Percentiles rank a stretch among this genome's conserved stretches.
Conservation (phyloP, 2,888 invertebrate species). For the Sceliomorpha sp. region DNA sequence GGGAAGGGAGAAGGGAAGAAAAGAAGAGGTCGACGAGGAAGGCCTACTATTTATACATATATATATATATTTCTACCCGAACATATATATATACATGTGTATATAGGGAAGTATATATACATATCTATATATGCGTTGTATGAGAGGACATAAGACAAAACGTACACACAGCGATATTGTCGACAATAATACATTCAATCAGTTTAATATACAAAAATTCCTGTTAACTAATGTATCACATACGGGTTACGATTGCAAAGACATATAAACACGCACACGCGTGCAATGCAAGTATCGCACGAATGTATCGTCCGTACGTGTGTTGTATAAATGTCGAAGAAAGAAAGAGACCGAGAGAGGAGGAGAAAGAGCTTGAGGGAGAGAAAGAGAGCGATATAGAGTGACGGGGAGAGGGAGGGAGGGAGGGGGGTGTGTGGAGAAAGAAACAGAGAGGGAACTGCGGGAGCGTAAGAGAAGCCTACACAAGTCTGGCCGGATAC, state of each 20-base stretch:
- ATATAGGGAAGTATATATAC: neutral
- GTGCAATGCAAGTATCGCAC: neutral
- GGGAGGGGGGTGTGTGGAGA: constrained; percentile 25
- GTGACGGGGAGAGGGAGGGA: constrained; percentile 29
- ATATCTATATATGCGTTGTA: neutral
- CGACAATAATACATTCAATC: no score
- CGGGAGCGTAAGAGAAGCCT: constrained; percentile 73
- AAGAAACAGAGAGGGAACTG: constrained; percentile 30
- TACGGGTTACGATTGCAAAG: no score
- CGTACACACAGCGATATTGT: no score
- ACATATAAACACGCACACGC: neutral
- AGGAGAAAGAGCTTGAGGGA: no score
- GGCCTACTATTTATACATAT: constrained; percentile 5
- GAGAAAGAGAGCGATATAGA: constrained; percentile 34
- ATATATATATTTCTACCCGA: neutral
- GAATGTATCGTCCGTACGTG: constrained; percentile 11
- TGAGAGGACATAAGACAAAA: no score
- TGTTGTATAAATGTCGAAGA: constrained; percentile 8
- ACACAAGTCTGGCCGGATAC: constrained; percentile 81
- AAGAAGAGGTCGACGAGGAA: constrained; percentile 34
- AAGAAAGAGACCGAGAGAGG: constrained; percentile 27
- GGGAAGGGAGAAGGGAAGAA: constrained; percentile 42
- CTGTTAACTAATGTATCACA: no score
- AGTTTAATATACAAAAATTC: no score
- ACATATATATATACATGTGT: constrained; percentile 17